A percentile compares a stretch with the other conserved stretches of the same genome.
Evolutionary conservation across 2,888 invertebrate species (phyloP).

Genomic region (Chouioia cunea): DNA sequence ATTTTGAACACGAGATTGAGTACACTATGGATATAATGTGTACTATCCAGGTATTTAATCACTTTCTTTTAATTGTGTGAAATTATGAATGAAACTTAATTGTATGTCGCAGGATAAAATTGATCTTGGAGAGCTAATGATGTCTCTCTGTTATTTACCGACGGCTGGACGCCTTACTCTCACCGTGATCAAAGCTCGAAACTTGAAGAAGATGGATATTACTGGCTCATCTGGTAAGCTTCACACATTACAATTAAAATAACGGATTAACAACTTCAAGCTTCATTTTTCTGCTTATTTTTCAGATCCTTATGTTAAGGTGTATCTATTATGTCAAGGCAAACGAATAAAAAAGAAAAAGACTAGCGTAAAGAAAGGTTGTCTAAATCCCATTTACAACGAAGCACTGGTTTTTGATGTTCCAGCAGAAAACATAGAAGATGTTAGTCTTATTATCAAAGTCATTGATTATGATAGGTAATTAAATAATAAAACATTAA

Average conservation of each 20-base stretch:
- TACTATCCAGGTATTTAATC: slow-evolving; percentile 76
- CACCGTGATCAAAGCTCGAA: slow-evolving; percentile 91
- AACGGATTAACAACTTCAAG: background rate
- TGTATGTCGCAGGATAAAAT: slow-evolving; percentile 86
- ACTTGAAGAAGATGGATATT: slow-evolving; percentile 93
- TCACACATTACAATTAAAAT: background rate
- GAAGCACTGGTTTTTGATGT: slow-evolving; percentile 95
- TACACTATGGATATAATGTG: slow-evolving; percentile 89
- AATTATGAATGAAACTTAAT: background rate
- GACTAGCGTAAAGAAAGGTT: slow-evolving; percentile 89
- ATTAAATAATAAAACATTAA: slow-evolving; percentile 51
- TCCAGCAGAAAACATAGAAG: slow-evolving; percentile 84
- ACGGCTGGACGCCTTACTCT: slow-evolving; percentile 92
- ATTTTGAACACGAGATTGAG: slow-evolving; percentile 84
- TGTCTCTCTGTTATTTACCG: slow-evolving; percentile 91
- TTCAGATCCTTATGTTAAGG: slow-evolving; percentile 94
- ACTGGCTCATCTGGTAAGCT: slow-evolving; percentile 87
- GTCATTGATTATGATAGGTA: slow-evolving; percentile 92
- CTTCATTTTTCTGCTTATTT: slow-evolving; percentile 8
- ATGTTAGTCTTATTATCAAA: slow-evolving; percentile 85
- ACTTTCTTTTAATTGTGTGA: background rate
- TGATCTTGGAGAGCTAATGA: slow-evolving; percentile 91
- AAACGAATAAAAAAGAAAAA: slow-evolving; percentile 94
- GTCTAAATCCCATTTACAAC: slow-evolving; percentile 90
- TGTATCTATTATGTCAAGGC: slow-evolving; percentile 87